Conservation (phyloP, 2,113 vertebrate species). For the Boulengerochromis microlepis region DNA sequence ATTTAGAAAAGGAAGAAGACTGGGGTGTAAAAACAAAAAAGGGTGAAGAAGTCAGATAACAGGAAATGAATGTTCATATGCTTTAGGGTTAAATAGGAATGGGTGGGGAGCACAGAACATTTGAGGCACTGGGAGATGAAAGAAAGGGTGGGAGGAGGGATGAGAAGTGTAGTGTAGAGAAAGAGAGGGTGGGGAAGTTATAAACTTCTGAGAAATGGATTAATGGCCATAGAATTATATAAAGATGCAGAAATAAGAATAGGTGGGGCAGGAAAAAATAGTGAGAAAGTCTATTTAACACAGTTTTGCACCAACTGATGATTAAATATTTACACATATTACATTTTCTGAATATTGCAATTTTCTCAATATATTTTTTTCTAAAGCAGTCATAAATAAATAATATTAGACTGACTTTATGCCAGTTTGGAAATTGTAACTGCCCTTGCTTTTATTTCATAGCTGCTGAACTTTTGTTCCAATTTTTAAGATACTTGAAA, state of each 20-base stretch:
- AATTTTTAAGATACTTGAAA: not conserved
- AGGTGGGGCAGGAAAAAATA: not conserved
- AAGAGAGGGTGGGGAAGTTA: not conserved
- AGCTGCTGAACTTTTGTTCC: not conserved
- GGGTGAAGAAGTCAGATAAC: not conserved
- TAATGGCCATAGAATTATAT: not conserved
- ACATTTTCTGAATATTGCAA: not conserved
- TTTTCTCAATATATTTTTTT: not conserved
- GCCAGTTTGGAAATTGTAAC: not conserved
- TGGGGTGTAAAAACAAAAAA: not conserved
- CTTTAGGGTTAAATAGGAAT: not conserved
- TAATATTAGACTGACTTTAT: not conserved
- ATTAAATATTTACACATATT: not conserved
- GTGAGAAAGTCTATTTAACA: not conserved
- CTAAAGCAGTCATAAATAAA: not conserved
- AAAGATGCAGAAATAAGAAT: not conserved
- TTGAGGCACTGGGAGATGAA: not conserved
- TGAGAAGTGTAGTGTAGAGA: not conserved
- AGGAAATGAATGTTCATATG: not conserved
- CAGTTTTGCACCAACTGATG: not conserved
- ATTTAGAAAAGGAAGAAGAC: not conserved
- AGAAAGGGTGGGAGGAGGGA: not conserved
- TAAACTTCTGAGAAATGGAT: not conserved
- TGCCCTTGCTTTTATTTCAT: not conserved
- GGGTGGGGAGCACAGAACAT: not conserved